A percentile compares a stretch with the other conserved stretches of the same genome.
Conservation (phyloP, 2,797 vertebrate genomes). For the Hemibagrus guttatus region DNA sequence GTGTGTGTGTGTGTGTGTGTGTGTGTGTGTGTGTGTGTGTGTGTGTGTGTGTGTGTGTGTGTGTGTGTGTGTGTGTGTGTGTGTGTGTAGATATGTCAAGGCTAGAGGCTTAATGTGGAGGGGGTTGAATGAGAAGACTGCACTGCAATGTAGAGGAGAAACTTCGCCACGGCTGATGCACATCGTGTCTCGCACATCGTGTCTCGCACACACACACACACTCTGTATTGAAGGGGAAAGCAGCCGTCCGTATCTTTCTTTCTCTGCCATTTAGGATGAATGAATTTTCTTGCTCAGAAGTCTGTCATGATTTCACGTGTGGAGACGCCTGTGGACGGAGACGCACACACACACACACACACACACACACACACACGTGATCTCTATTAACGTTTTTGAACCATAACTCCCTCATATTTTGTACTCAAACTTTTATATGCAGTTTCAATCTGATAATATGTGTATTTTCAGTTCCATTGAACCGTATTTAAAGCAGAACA, state of each 20-base stretch:
- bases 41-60: constrained; percentile 9
- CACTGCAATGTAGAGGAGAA: constrained; percentile 25
- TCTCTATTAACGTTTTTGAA: neutral
- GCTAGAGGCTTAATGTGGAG: neutral
- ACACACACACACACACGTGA: neutral
- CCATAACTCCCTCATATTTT: neutral
- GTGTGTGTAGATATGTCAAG: constrained; percentile 7
- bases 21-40: neutral
- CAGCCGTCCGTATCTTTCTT: neutral
- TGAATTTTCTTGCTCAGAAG: neutral
- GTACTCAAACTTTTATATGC: neutral
- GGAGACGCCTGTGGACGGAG: neutral
- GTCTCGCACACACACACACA: constrained; percentile 16
- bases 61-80: neutral
- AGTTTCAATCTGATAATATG: neutral
- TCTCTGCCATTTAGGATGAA: neutral
- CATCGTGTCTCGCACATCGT: constrained; percentile 11
- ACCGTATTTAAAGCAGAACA: neutral
- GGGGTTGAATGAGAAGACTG: neutral
- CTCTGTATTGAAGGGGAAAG: constrained; percentile 32
- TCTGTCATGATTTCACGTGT: neutral
- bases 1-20: neutral
- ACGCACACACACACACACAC: neutral
- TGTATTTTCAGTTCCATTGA: neutral
- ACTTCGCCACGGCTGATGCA: constrained; percentile 39